Conservation (phyloP, 2,113 vertebrate species). For the Microcebus jonahi region DNA sequence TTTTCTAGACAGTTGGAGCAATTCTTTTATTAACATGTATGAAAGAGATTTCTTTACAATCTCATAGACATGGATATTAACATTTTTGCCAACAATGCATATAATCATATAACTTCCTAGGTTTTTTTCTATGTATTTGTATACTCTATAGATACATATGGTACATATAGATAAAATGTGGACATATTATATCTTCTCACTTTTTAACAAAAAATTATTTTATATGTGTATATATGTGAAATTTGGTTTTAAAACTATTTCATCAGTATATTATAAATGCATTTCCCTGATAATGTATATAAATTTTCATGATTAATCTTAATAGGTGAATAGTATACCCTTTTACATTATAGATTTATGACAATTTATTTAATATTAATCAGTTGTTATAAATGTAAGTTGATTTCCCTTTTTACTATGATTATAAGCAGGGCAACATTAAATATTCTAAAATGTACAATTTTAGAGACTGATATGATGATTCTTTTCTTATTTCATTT, state of each 20-base stretch:
- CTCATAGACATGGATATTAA: not conserved
- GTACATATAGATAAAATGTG: not conserved
- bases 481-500: slow-evolving; percentile 21
- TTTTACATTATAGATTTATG: not conserved
- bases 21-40: not conserved
- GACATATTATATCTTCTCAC: too few relatives aligned
- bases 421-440: not conserved
- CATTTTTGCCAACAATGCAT: not conserved
- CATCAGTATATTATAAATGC: not conserved
- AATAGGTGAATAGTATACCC: not conserved
- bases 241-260: not conserved
- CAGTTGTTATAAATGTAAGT: not conserved
- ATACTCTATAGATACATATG: not conserved
- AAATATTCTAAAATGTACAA: not conserved
- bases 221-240: not conserved
- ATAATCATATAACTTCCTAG: not conserved
- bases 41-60: not conserved
- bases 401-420: not conserved
- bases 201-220: not conserved
- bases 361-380: not conserved
- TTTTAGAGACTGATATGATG: not conserved
- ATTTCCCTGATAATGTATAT: slow-evolving; percentile 4
- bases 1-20: not conserved
- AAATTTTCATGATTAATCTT: not conserved
- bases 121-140: not conserved